Evolutionary conservation across 2,797 vertebrate species (phyloP), one percentile per base, ranked within the genome.

Genomic region (Aythya fuligula): DNA sequence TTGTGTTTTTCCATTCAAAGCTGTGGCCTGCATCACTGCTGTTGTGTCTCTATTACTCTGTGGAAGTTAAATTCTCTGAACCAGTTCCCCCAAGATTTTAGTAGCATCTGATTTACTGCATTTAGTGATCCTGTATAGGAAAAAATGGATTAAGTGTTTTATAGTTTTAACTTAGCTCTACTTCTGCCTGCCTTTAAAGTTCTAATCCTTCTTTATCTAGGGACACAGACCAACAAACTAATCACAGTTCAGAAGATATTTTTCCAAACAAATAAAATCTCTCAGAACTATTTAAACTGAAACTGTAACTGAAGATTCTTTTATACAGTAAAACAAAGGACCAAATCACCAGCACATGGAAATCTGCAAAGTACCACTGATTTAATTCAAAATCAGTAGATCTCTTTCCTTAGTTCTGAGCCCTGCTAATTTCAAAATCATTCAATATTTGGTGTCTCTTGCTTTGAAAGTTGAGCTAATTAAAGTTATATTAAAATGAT

Each of bases 21-120:
- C 51, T 93, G 34, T 90, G 53, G 30, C 13, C 43, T 87, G 39
- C 27, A 67, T 67, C 19, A 34, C 64, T 71, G 13, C 3, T 34
- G 67, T 90, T 92, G 49, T 85, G 88, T 87, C 54, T 72, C 73
- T 41, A 34, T 76, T 81, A 74, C 25, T 49, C n/a, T 65, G 22
- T 91, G 51, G 36, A 86, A 74, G 41, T 86, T 73, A 73, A 94
- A 85, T 90, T 67, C 81, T 67, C 74, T 67, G 51, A 94, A 75
- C 4, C 27, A 20, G 19, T 85, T 93, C 25, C n/a, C 28, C 36
- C 36, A 76, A 65, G 39, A 89, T 81, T 87, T 94, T 73, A 76
- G 66, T 56, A 90, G 22, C 74, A 64, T 82, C 43, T 93, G 92
- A 84, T 93, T 93, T 89, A 89, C 67, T 85, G 54, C 32, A 72